phyloP scores from a whole-genome alignment of 2,888 invertebrate species.

The Polylopha cassiicola region DNA sequence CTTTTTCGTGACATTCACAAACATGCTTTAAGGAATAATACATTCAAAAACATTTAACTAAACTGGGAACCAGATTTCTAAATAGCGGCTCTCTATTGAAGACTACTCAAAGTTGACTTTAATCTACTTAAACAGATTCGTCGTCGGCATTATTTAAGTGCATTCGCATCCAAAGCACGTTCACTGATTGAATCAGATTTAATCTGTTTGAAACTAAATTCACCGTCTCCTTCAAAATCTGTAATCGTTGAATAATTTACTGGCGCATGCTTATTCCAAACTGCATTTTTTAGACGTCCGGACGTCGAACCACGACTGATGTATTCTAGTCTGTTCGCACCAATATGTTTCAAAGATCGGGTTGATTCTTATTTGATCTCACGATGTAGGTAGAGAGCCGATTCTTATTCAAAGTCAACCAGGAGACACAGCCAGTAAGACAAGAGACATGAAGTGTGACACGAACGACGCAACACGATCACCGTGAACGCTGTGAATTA shows the following conservation, averaged over 20 bases:
- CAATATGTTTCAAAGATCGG: conserved; percentile 17
- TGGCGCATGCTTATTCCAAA: conserved; percentile 47
- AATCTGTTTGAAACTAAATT: no score
- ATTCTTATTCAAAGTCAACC: conserved; percentile 23
- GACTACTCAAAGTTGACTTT: conserved; percentile 51
- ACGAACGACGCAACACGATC: conserved; percentile 18
- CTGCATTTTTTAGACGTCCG: conserved; percentile 28
- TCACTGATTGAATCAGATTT: conserved; percentile 62
- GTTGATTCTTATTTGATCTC: conserved; percentile 10
- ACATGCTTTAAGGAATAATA: conserved; percentile 39
- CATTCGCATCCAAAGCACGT: conserved; percentile 69
- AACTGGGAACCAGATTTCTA: conserved; percentile 43
- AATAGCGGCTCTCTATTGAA: conserved; percentile 46
- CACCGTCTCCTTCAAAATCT: conserved; percentile 54
- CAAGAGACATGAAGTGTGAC: conserved; percentile 22
- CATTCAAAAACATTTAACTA: conserved; percentile 44
- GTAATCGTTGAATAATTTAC: conserved; percentile 68
- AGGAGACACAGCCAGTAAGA: conserved; percentile 7
- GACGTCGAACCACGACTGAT: not conserved
- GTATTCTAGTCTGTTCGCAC: conserved; percentile 12
- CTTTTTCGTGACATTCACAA: conserved; percentile 38
- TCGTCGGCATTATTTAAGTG: no score
- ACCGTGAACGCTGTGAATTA: conserved; percentile 19
- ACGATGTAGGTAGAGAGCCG: conserved; percentile 9
- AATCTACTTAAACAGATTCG: conserved; percentile 68